phyloP scores from a whole-genome alignment of 2,797 vertebrate genomes.

The Oophaga sylvatica region DNA sequence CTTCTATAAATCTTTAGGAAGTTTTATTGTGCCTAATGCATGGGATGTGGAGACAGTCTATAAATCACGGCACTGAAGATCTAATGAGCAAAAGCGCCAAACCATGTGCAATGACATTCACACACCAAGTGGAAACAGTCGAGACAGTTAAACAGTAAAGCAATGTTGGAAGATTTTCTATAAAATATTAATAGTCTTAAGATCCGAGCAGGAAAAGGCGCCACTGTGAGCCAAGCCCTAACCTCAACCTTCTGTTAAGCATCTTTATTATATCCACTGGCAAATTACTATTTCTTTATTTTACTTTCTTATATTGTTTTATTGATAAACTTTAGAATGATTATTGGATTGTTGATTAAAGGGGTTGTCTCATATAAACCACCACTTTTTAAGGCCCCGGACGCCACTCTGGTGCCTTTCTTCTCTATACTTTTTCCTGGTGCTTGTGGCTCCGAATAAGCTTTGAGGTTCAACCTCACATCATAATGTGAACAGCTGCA shows the following conservation, averaged over 20 bases:
- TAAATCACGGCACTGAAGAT: constrained; percentile 22
- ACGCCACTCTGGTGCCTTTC: too few species aligned
- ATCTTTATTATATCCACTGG: not conserved
- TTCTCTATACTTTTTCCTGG: too few species aligned
- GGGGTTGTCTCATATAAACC: not conserved
- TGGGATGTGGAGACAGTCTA: constrained; percentile 3
- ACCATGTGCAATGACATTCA: constrained; percentile 13
- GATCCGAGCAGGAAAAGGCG: not conserved
- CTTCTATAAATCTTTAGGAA: constrained; percentile 25
- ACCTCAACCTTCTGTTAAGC: not conserved
- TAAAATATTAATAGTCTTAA: constrained; percentile 19
- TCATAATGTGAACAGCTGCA: too few species aligned
- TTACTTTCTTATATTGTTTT: not conserved
- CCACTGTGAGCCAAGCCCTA: not conserved
- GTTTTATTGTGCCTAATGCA: constrained; percentile 39
- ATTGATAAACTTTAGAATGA: not conserved
- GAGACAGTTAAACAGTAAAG: constrained; percentile 1
- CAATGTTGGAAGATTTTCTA: constrained; percentile 15
- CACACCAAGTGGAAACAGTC: constrained; percentile 17
- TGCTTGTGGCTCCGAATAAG: too few species aligned
- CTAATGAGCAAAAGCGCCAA: constrained; percentile 16
- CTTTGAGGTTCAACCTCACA: too few species aligned
- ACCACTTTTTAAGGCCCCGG: too few species aligned
- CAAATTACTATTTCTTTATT: not conserved
- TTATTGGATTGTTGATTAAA: not conserved